These are phyloP conservation scores for Sparus aurata DNA, from an alignment of 2,797 vertebrate species.

Conservation along the genomic window DNA sequence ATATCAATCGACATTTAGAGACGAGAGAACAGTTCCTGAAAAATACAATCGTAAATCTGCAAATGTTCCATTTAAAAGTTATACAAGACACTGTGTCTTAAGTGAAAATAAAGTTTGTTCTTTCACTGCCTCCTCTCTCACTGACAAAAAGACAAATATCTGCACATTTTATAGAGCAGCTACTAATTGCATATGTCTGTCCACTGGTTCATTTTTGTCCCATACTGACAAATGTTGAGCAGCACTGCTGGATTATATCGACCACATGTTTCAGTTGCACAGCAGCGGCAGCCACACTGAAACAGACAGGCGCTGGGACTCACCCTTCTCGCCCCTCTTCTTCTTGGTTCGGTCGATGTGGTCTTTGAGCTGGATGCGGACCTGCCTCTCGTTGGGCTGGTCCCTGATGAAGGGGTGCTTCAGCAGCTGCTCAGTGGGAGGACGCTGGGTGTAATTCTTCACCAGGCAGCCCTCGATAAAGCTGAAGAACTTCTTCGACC, in stretches of 20 bases:
- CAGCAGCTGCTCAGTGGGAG: slow-evolving; percentile 96
- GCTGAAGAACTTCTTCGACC: slow-evolving; percentile 99
- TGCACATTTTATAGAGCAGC: background rate
- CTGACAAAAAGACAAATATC: background rate
- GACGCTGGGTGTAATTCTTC: slow-evolving; percentile 98
- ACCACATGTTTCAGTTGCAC: background rate
- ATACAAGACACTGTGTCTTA: background rate
- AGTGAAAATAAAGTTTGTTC: background rate
- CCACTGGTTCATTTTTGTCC: background rate
- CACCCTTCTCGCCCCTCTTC: slow-evolving; percentile 99
- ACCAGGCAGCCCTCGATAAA: slow-evolving; percentile 99
- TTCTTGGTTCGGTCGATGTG: slow-evolving; percentile 99
- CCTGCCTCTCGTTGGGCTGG: slow-evolving; percentile 98
- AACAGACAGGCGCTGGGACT: slow-evolving; percentile 1
- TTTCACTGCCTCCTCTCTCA: background rate
- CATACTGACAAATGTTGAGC: background rate
- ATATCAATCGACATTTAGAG: background rate
- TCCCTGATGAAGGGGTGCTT: slow-evolving; percentile 99
- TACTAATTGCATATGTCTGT: background rate
- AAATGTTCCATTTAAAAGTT: background rate
- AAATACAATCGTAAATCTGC: background rate
- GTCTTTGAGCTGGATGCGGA: slow-evolving; percentile 99
- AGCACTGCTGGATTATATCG: no score
- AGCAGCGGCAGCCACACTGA: background rate
- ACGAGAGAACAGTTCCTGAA: background rate